Evolutionary conservation across 2,797 vertebrate genomes (phyloP), one percentile per base, ranked within the genome.

Genomic region (Rhynchonycteris naso): DNA sequence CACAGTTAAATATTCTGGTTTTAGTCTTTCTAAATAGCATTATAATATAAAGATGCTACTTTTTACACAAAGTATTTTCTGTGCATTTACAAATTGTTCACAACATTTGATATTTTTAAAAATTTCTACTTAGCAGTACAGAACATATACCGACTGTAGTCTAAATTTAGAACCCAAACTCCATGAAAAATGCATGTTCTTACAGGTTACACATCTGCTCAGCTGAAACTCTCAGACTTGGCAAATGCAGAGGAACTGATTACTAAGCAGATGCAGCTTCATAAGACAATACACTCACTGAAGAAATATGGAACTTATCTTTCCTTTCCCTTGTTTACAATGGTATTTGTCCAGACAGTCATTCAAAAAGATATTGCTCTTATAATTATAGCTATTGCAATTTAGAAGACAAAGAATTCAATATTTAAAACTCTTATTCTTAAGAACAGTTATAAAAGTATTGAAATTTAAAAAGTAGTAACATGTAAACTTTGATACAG

Each of bases 401-500:
- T 97, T 97, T 97, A 98, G 98, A 98, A 98, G 98, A 98, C 97
- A 95, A 56, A 97, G 97, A 95, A 98, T 97, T 98, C 91, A 94
- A 98, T 98, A 98, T 98, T 98, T 97, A 98, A 99, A 99, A 98
- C 97, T 98, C 98, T 98, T 98, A 98, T 98, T 98, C 97, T 98
- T 99, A 99, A 99, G 98, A 98, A 99, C 97, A 98, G 95, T 98
- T 99, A 99, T 98, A 99, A 99, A 99, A 99, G 99, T 99, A 99
- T 98, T 98, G 98, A 99, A 99, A 98, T 98, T 98, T 99, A 99
- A 99, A 99, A 99, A 99, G 98, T 98, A 98, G 98, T 98, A 98
- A 98, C 98, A 98, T 99, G 99, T 99, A 99, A 99, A 99, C 99
- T 99, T 98, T 99, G 98, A 99, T 98, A 99, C 94, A 98, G 98